Evolutionary conservation across 2,888 invertebrate genomes (phyloP), one percentile per base, ranked within the genome.

Genomic region (Eupithecia abbreviata): DNA sequence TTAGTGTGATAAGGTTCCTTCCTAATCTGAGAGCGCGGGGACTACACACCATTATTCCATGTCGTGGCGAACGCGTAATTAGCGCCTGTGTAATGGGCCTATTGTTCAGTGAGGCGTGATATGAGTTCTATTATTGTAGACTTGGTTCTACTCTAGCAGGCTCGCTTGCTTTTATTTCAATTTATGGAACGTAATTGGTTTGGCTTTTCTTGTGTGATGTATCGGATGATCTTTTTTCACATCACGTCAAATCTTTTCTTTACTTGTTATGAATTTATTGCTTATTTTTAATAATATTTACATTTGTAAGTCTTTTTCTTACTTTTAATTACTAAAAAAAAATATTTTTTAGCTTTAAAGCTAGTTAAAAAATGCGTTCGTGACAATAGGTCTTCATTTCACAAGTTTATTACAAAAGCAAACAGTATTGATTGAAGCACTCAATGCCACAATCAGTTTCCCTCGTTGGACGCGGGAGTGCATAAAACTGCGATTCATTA

Each of bases 401-500:
- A 42, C 7, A 4, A 43, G 67, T 45, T 15, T 18, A 67, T 15
- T 45, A 45, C 43, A 43, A 45, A 43, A 67, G 9, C 67, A 67
- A 9, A 67, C 9, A 43, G 45, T n/a, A 49, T 69, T 69, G 47
- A 47, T 47, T n/a, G 67, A 68, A 75, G 62, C 73, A 83, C 81
- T 79, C 74, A 80, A 79, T 83, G 83, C 79, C 82, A 84, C 82
- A 86, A 85, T 85, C 84, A 84, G 82, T 84, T 83, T 81, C 62
- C 75, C 71, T 81, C 77, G 47, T 69, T 69, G 58, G 58, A 71
- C 65, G 74, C 82, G 81, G 81, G 83, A 77, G 85, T 87, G 88
- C 86, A 87, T 89, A 88, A 88, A 89, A 90, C 85, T 88, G 87
- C 87, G 85, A 90, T 90, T 91, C 88, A 91, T 90, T 90, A 90